Evolutionary conservation across 1,140 invertebrate species (phyloP).

Genomic region (Glossosoma conforme): DNA sequence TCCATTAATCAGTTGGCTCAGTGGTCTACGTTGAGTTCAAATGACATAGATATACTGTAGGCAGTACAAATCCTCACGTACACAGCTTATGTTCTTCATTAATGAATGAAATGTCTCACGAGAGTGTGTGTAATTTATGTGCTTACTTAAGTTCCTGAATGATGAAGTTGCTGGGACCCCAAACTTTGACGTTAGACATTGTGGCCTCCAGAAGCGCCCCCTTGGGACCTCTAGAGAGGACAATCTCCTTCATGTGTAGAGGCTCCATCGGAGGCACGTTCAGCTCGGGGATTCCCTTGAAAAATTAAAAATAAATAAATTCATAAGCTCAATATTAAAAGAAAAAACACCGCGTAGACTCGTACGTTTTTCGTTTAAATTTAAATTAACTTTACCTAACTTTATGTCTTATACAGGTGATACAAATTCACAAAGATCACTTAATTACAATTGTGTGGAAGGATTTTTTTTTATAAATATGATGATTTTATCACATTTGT

Average conservation of each 20-base stretch:
- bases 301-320: constrained; percentile 12
- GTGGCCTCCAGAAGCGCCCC: constrained; percentile 58
- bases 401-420: background rate
- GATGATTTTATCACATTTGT: background rate
- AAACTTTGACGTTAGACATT: constrained; percentile 55
- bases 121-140: too few relatives aligned
- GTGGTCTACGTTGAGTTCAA: too few relatives aligned
- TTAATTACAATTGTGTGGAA: background rate
- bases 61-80: too few relatives aligned
- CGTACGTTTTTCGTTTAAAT: background rate
- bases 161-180: constrained; percentile 49
- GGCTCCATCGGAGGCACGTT: constrained; percentile 63
- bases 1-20: too few relatives aligned
- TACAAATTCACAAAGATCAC: too few relatives aligned
- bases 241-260: constrained; percentile 55
- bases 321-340: background rate
- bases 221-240: constrained; percentile 51
- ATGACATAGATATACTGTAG: too few relatives aligned
- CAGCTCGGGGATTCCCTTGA: constrained; percentile 62
- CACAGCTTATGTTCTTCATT: too few relatives aligned
- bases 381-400: background rate
- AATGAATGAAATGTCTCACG: too few relatives aligned
- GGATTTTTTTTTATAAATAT: background rate
- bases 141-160: constrained; percentile 48
- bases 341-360: background rate